These are phyloP conservation scores for Lonchura striata DNA, from an alignment of 2,113 vertebrate genomes.

Conservation along the genomic window DNA sequence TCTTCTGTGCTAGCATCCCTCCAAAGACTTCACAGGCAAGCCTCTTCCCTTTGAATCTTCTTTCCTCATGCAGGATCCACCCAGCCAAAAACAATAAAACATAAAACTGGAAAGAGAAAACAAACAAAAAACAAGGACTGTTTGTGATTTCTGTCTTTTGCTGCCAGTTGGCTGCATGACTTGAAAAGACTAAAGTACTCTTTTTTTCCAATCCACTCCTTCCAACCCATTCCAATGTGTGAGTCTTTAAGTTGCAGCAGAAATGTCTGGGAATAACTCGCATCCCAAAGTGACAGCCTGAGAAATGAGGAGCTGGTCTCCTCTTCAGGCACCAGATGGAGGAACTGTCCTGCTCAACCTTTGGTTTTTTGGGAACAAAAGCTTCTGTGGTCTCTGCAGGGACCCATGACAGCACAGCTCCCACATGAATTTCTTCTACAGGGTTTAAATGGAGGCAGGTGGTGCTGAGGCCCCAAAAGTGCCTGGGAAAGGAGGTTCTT, in stretches of 20 bases:
- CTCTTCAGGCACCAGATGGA: background rate
- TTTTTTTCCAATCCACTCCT: background rate
- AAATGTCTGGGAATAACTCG: background rate
- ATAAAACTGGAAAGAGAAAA: background rate
- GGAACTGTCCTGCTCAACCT: background rate
- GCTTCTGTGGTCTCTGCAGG: background rate
- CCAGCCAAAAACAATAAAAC: conserved; percentile 14
- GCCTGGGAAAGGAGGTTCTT: background rate
- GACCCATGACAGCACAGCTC: background rate
- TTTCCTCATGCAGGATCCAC: background rate
- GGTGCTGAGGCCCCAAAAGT: background rate
- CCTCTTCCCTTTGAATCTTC: conserved; percentile 4
- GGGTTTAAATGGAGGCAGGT: background rate
- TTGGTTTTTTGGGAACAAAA: background rate
- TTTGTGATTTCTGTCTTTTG: background rate
- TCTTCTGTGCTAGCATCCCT: background rate
- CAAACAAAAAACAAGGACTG: background rate
- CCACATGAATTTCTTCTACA: background rate
- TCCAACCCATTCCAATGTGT: background rate
- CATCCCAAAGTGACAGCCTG: background rate
- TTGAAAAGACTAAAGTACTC: background rate
- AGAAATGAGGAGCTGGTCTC: background rate
- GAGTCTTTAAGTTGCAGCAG: background rate
- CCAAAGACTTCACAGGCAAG: background rate
- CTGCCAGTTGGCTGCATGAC: background rate